Percentiles rank a stretch among this genome's conserved stretches.
Evolutionary conservation across 1,140 invertebrate genomes (phyloP).

Genomic region (Adoxophyes honmai): DNA sequence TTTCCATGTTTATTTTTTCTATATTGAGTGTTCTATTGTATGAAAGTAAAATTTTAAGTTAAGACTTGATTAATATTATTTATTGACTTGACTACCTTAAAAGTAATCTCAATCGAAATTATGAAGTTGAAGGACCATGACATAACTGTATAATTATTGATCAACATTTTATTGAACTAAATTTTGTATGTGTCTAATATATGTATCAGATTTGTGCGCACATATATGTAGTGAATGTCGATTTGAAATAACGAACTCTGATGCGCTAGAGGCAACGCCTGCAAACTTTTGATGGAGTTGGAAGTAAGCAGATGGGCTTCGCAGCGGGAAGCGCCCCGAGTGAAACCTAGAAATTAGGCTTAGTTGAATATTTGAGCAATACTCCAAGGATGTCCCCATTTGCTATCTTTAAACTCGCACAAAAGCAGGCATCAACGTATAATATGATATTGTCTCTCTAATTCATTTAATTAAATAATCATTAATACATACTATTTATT

Average conservation of each 20-base stretch:
- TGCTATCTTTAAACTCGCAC: slow-evolving; percentile 35
- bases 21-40: no score
- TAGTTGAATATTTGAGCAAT: slow-evolving; percentile 10
- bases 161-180: slow-evolving; percentile 64
- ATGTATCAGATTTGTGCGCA: slow-evolving; percentile 38
- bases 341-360: slow-evolving; percentile 5
- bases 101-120: slow-evolving; percentile 42
- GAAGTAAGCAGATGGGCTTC: slow-evolving; percentile 3
- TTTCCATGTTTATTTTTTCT: not conserved
- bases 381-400: slow-evolving; percentile 8
- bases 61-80: slow-evolving; percentile 18
- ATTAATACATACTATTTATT: slow-evolving; percentile 63
- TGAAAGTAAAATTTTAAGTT: no score
- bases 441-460: slow-evolving; percentile 74
- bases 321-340: not conserved
- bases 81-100: slow-evolving; percentile 19
- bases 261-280: slow-evolving; percentile 15
- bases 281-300: slow-evolving; percentile 3
- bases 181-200: slow-evolving; percentile 47
- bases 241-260: slow-evolving; percentile 20
- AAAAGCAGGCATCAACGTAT: slow-evolving; percentile 17
- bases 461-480: slow-evolving; percentile 67
- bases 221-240: slow-evolving; percentile 43
- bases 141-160: slow-evolving; percentile 53
- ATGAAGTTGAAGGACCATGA: slow-evolving; percentile 62